Evolutionary conservation across 1,140 invertebrate genomes (phyloP).

Genomic region (Venturia canescens): DNA sequence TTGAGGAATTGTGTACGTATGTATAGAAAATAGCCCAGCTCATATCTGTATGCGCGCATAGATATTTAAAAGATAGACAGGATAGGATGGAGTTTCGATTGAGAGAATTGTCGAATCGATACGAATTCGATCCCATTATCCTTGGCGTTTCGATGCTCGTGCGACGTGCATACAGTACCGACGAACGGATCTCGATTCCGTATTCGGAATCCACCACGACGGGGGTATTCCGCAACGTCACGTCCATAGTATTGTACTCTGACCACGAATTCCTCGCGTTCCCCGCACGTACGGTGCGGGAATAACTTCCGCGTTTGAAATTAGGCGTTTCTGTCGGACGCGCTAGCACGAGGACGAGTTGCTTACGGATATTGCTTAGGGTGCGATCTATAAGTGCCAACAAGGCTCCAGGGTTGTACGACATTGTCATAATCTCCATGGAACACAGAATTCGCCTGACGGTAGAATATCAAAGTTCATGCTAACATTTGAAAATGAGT

Average conservation of each 20-base stretch:
- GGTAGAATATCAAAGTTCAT: not conserved
- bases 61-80: not conserved
- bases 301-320: conserved; percentile 52
- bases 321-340: conserved; percentile 34
- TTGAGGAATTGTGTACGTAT: conserved; percentile 23
- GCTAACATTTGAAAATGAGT: not conserved
- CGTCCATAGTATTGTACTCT: conserved; percentile 45
- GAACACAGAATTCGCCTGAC: not conserved
- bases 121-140: conserved; percentile 47
- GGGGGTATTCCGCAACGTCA: conserved; percentile 51
- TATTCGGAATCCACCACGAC: conserved; percentile 47
- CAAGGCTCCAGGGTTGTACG: not conserved
- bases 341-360: conserved; percentile 13
- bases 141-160: conserved; percentile 27
- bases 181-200: conserved; percentile 49
- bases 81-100: conserved; percentile 12
- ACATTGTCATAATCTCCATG: not conserved
- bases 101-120: conserved; percentile 42
- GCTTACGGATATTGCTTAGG: not conserved
- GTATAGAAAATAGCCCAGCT: not conserved
- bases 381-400: not conserved
- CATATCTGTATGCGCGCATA: not conserved
- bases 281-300: conserved; percentile 43
- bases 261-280: conserved; percentile 54
- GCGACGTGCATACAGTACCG: conserved; percentile 10